Evolutionary conservation across 2,797 vertebrate species (phyloP).

Genomic region (Balearica regulorum): DNA sequence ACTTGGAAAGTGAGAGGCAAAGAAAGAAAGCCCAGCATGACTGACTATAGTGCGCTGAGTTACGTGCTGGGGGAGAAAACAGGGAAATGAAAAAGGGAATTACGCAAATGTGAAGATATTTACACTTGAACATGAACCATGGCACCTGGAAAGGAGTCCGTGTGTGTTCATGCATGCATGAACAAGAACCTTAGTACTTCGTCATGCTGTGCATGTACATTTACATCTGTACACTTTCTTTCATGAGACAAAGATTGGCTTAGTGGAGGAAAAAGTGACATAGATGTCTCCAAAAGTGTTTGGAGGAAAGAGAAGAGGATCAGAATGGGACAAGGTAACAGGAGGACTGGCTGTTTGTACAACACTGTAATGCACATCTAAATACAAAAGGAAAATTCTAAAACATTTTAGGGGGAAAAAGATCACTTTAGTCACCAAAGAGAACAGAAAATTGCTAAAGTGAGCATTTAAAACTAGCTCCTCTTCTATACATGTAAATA

Average conservation of each 20-base stretch:
- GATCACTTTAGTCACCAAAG: neutral
- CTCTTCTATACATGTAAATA: neutral
- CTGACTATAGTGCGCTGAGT: neutral
- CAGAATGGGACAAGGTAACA: neutral
- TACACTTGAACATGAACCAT: neutral
- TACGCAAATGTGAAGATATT: neutral
- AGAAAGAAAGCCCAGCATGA: fast-evolving
- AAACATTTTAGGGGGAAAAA: neutral
- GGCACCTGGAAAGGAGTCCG: neutral
- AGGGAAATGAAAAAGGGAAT: neutral
- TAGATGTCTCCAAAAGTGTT: neutral
- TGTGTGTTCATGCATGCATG: neutral
- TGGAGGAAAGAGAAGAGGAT: neutral
- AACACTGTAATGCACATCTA: neutral
- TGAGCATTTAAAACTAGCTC: neutral
- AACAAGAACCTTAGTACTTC: neutral
- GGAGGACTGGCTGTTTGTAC: neutral
- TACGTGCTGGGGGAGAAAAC: neutral
- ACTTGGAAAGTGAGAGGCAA: neutral
- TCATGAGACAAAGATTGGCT: neutral
- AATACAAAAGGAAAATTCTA: neutral
- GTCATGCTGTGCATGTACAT: neutral
- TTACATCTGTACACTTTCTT: neutral
- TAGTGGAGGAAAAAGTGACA: neutral
- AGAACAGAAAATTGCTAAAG: neutral